Base-by-base conservation (phyloP, 2,797 vertebrate species). In the Allobates femoralis region DNA sequence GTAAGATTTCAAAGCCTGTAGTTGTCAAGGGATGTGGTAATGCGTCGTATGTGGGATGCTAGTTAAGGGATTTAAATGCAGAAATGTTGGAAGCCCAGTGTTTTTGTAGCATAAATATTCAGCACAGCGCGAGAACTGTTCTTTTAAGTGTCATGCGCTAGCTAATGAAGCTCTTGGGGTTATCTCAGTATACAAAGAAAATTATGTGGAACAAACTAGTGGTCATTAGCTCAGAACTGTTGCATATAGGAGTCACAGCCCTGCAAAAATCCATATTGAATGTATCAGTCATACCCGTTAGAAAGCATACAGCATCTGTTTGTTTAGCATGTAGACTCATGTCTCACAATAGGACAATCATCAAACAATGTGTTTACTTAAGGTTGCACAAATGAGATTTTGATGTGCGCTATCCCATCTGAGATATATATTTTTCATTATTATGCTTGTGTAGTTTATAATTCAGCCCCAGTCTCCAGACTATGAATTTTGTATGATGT, bases 41-140 rank as follows among this genome's bases (percentile, higher is more conserved):
- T 73, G 85, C 75, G 51, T 87, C 21, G 55, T 71, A 83, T 83
- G 80, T 71, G 28, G 86, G 81, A 83, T 87, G 81, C 75, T 84
- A 87, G 81, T 87, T 84, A 87, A 84, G 66, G 86, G 81, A 87
- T 87, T 87, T 87, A 83, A 79, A 73, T 84, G 79, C 11, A 23
- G 55, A 87, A 87, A 87, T 87, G 73, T 60, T 83, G 66, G 58
- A 79, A 84, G 74, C 34, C 21, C 37, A 53, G 28, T 58, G 81
- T 51, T 87, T 84, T 84, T 87, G 41, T 87, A 69, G 80, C 51
- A 87, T 87, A 83, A 87, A 87, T 87, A 87, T 87, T 87, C 86
- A 87, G 75, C 19, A 28, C 62, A 16, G 50, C 50, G 51, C 79
- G 26, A 83, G 50, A 64, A 78, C 81, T 30, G 62, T 79, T 87